Conservation (phyloP, 2,113 vertebrate genomes). For the Pipra filicauda region DNA sequence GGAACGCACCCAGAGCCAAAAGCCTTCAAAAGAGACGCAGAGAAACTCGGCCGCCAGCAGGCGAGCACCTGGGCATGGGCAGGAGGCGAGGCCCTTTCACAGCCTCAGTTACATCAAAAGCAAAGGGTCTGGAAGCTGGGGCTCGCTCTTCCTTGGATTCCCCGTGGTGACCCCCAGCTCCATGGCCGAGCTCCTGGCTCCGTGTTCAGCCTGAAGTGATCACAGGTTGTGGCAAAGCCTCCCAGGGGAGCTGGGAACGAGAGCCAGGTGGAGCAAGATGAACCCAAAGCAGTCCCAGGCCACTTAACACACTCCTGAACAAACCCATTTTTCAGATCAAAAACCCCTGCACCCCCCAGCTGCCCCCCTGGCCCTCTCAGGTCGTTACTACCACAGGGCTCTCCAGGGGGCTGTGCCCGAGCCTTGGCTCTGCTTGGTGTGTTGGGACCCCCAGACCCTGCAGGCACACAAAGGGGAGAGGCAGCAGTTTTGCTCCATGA, state of each 20-base stretch:
- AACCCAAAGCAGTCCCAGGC: neutral
- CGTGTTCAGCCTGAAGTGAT: rapidly evolving
- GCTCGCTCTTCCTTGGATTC: neutral
- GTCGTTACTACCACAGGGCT: neutral
- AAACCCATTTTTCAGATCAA: neutral
- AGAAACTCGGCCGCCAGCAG: neutral
- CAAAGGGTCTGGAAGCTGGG: neutral
- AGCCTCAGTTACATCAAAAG: too few species aligned
- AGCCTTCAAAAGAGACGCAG: neutral
- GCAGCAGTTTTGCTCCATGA: neutral
- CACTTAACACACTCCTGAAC: neutral
- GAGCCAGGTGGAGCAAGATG: neutral
- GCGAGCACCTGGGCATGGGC: neutral
- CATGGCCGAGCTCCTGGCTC: rapidly evolving
- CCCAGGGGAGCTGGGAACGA: rapidly evolving
- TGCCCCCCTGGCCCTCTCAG: too few species aligned
- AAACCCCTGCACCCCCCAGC: neutral
- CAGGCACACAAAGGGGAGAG: neutral
- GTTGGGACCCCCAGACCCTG: rapidly evolving
- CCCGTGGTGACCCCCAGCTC: rapidly evolving
- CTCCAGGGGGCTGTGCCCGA: rapidly evolving
- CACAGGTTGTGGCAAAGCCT: neutral
- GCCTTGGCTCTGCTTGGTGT: rapidly evolving
- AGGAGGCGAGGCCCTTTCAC: neutral
- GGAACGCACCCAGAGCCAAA: neutral